Conservation (phyloP, 2,888 invertebrate species). For the Thysanoteuthis rhombus region DNA sequence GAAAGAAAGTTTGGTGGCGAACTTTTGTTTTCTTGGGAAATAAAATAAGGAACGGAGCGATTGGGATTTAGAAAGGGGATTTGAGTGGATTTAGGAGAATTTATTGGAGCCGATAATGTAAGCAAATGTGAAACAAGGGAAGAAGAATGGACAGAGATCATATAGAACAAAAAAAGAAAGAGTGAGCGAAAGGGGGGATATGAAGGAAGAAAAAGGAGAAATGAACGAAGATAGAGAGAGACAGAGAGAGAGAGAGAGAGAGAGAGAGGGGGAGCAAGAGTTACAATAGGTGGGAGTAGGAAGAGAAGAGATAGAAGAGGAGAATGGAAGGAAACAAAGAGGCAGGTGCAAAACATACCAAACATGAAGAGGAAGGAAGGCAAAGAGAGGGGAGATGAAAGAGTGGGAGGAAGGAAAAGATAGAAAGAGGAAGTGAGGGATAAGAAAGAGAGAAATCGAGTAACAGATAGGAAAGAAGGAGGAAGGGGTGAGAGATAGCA, state of each 20-base stretch:
- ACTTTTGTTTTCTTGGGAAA: conserved; percentile 12
- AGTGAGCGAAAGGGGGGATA: background rate
- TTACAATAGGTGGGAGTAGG: background rate
- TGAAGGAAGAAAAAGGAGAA: background rate
- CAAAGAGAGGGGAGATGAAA: too few relatives aligned
- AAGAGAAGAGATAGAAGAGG: background rate
- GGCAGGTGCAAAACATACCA: too few relatives aligned
- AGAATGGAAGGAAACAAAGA: too few relatives aligned
- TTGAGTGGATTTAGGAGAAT: background rate
- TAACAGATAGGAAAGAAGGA: too few relatives aligned
- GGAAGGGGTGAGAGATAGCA: too few relatives aligned
- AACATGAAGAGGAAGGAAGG: too few relatives aligned
- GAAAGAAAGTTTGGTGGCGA: background rate
- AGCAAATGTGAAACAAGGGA: background rate
- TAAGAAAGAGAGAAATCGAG: too few relatives aligned
- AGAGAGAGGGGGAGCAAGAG: background rate
- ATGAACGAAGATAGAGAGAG: background rate
- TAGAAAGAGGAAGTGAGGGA: too few relatives aligned
- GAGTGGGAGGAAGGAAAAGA: too few relatives aligned
- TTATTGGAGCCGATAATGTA: background rate
- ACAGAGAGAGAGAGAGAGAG: too few relatives aligned
- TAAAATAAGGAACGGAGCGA: background rate
- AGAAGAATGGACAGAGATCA: too few relatives aligned
- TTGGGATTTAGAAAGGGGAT: background rate
- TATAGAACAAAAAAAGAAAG: too few relatives aligned